Base-by-base conservation (phyloP, 2,888 invertebrate genomes). In the Tachina fera region DNA sequence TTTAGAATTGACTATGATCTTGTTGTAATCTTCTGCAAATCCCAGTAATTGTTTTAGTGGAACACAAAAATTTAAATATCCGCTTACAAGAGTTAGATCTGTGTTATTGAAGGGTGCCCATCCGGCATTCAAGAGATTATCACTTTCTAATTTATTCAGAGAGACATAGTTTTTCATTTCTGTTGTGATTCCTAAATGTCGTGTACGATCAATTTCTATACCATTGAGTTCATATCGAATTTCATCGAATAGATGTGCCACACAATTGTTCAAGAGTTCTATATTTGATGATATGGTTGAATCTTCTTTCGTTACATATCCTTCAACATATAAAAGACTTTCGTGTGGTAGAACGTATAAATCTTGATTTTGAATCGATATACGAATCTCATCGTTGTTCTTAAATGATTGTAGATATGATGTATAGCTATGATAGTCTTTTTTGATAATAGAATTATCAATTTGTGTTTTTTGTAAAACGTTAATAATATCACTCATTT, bases 1-100 rank as follows among this genome's bases (percentile, higher is more conserved):
- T 88, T 90, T 91, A 79, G 89, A 89, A 87, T 92, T 92, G 1
- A 92, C 85, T 72, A 92, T 87, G 68, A 92, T 89, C 88, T 90
- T 91, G 51, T 89, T 89, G n/a, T 11, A 19, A 56, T 56, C 19
- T 56, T 56, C 56, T 56, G 89, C 89, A 87, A 91, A 92, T 6
- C 91, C 91, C 16, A 92, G 77, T 16, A 92, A 47, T 75, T 88
- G 87, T 77, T 89, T 89, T 43, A 92, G 86, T 16, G 91, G 91
- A 43, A 92, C 86, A 72, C 84, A 89, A 80, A 90, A 88, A 87
- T 90, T 83, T 10, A 87, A 86, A 63, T 78, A 56, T 1, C 76
- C 84, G 9, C 88, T 80, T 90, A 90, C 60, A 79, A 11, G 89
- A 89, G 43, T 83, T 1, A 77, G 19, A 63, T 85, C 68, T 14